Conservation (phyloP, 2,797 vertebrate species). For the Aldrovandia affinis region DNA sequence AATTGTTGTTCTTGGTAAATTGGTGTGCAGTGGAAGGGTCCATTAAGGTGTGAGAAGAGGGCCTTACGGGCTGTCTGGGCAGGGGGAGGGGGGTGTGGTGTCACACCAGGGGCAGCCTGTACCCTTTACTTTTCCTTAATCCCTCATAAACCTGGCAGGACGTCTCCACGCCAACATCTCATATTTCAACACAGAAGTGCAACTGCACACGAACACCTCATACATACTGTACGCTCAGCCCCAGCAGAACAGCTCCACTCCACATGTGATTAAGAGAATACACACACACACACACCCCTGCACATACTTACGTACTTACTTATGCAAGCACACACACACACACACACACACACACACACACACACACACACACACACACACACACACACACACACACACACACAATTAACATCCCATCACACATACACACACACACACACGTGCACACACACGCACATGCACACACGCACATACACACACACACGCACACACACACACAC, state of each 20-base stretch:
- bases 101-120: not conserved
- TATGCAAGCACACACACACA: not conserved
- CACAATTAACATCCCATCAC: too few relatives aligned
- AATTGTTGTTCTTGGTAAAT: conserved; percentile 64
- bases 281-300: not conserved
- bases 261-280: not conserved
- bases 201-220: not conserved
- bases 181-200: conserved; percentile 26
- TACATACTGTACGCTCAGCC: not conserved
- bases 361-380: conserved; percentile 14
- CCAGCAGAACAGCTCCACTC: conserved; percentile 38
- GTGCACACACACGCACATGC: conserved; percentile 24
- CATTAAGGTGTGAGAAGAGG: conserved; percentile 58
- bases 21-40: conserved; percentile 59
- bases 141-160: not conserved
- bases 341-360: conserved; percentile 28
- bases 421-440: not conserved
- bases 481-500: conserved; percentile 28
- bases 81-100: not conserved
- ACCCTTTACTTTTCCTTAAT: conserved; percentile 1
- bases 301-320: not conserved
- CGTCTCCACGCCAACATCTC: conserved; percentile 24
- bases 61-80: conserved; percentile 10
- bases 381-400: conserved; percentile 20
- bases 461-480: conserved; percentile 8